phyloP scores from a whole-genome alignment of 2,888 invertebrate genomes.

The Leptodirus hochenwartii region DNA sequence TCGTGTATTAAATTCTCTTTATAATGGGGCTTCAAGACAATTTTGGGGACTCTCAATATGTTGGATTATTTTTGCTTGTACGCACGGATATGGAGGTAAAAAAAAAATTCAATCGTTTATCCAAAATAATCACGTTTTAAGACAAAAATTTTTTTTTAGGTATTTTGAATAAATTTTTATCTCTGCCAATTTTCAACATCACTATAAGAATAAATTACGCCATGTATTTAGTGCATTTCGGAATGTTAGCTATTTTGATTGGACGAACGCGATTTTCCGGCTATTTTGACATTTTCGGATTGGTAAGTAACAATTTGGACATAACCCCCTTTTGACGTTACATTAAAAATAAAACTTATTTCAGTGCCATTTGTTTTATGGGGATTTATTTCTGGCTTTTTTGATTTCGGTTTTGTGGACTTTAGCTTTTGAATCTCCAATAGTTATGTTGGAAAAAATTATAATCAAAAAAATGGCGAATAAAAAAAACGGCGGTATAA shows the following conservation, averaged over 20 bases:
- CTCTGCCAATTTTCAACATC: slow-evolving; percentile 30
- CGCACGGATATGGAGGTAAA: slow-evolving; percentile 13
- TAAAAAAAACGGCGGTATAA: neutral
- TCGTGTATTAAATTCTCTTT: slow-evolving; percentile 9
- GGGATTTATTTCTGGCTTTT: slow-evolving; percentile 26
- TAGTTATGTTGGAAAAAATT: slow-evolving; percentile 27
- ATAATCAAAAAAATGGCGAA: slow-evolving; percentile 9
- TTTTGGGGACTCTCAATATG: slow-evolving; percentile 13
- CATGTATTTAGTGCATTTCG: slow-evolving; percentile 33
- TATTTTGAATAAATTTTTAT: slow-evolving; percentile 31
- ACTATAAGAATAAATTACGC: slow-evolving; percentile 34
- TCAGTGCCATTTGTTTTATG: slow-evolving; percentile 27
- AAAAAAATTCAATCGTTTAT: too few species aligned
- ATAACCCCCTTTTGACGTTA: slow-evolving; percentile 1
- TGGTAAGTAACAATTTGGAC: slow-evolving; percentile 17
- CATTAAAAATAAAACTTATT: slow-evolving; percentile 10
- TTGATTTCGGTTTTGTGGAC: slow-evolving; percentile 25
- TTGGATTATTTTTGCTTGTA: slow-evolving; percentile 15
- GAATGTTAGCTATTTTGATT: slow-evolving; percentile 18
- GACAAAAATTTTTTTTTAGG: too few species aligned
- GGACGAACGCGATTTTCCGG: slow-evolving; percentile 14
- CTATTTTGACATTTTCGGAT: slow-evolving; percentile 16
- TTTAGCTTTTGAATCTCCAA: slow-evolving; percentile 30
- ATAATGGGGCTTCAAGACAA: slow-evolving; percentile 11
- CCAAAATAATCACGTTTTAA: too few species aligned